phyloP scores from a whole-genome alignment of 2,888 invertebrate species.

The Craniophora ligustri region DNA sequence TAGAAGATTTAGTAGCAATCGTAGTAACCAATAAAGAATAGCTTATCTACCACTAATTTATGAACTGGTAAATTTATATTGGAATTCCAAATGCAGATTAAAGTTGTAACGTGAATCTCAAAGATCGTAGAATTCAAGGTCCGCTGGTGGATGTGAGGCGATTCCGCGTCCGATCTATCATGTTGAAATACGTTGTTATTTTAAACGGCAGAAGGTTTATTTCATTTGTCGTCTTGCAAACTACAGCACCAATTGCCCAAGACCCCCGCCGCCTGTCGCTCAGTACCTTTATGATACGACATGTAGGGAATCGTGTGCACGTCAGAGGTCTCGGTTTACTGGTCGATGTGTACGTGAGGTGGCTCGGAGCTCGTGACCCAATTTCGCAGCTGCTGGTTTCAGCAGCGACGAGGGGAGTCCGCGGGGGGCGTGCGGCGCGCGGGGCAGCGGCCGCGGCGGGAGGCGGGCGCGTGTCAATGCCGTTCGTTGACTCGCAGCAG shows the following conservation, averaged over 20 bases:
- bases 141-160: conserved; percentile 50
- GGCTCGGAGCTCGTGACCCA: conserved; percentile 86
- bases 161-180: conserved; percentile 72
- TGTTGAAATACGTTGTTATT: conserved; percentile 73
- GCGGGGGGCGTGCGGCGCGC: conserved; percentile 58
- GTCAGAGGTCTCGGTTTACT: conserved; percentile 70
- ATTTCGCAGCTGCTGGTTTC: conserved; percentile 88
- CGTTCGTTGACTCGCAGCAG: conserved; percentile 87
- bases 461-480: conserved; percentile 86
- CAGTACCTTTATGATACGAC: conserved; percentile 26
- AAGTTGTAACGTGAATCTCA: conserved; percentile 29
- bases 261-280: conserved; percentile 53
- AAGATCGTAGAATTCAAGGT: conserved; percentile 61
- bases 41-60: no score
- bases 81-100: conserved; percentile 18
- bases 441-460: conserved; percentile 64
- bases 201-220: conserved; percentile 78
- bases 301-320: conserved; percentile 54
- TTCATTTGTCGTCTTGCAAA: conserved; percentile 76
- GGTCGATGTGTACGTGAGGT: conserved; percentile 79
- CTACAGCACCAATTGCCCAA: conserved; percentile 62
- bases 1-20: no score
- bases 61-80: conserved; percentile 2
- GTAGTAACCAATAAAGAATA: no score
- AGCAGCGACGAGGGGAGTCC: conserved; percentile 78